Conservation (phyloP, 35 echinoderm and acorn worm species). For the Ophiothrix spiculata region DNA sequence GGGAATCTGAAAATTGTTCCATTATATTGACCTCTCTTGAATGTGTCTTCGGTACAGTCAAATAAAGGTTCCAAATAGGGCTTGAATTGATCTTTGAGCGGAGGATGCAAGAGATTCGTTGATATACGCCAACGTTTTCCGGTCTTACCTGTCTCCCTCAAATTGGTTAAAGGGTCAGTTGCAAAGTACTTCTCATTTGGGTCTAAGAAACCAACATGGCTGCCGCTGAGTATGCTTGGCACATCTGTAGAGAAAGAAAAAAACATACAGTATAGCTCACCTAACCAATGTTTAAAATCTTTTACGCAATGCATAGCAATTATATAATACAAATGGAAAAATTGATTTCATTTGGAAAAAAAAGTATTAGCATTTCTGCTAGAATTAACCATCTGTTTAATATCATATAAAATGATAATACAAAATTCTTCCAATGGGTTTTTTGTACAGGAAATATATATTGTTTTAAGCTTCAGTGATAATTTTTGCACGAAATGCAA, state of each 20-base stretch:
- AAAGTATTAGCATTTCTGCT: too few species aligned
- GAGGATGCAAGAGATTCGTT: neutral
- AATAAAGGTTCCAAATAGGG: constrained; percentile 10
- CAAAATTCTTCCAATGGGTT: too few species aligned
- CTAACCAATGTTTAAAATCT: too few species aligned
- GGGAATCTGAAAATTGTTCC: constrained; percentile 36
- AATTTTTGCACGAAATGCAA: too few species aligned
- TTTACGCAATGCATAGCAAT: too few species aligned
- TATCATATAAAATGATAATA: too few species aligned
- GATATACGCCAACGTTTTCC: constrained; percentile 12
- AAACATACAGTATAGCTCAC: too few species aligned
- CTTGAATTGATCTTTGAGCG: neutral
- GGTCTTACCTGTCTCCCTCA: neutral
- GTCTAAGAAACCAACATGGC: constrained; percentile 25
- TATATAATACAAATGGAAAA: too few species aligned
- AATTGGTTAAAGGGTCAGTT: neutral
- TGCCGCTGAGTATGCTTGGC: constrained; percentile 17
- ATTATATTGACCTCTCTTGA: constrained; percentile 1
- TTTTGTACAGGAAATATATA: too few species aligned
- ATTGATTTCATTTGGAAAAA: too few species aligned
- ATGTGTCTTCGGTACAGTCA: neutral
- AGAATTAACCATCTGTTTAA: too few species aligned
- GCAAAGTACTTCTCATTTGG: constrained; percentile 27
- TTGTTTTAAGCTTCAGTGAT: too few species aligned
- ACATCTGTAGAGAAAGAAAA: constrained; percentile 19